Base-by-base conservation (phyloP, 2,888 invertebrate genomes). In the Lasioglossum pauxillum region DNA sequence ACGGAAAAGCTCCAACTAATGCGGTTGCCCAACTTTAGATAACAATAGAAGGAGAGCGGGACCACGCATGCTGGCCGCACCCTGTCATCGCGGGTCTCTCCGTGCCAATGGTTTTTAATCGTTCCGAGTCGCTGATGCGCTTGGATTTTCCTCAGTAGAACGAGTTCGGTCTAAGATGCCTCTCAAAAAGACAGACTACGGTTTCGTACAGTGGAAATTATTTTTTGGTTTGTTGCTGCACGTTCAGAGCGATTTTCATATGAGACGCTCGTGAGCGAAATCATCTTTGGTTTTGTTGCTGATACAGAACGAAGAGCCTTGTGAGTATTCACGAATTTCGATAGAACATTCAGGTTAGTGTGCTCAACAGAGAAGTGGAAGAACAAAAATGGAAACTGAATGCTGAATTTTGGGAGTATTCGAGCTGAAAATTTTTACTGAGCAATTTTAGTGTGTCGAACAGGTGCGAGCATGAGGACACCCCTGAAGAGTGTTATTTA, bases 1-100 rank as follows among this genome's bases (percentile, higher is more conserved):
- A 38, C 41, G 35, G 38, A 64, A 57, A 57, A 53, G n/a, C 76
- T 84, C 85, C 80, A 80, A 84, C 80, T 60, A 83, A 27, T 76
- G 16, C 27, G 60, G 83, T 83, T 83, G 76, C 75, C 60, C 81
- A 83, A 80, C 73, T 67, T 67, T 67, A 23, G 67, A 82, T 73
- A 84, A 84, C 83, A 82, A 84, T 82, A 73, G 75, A 49, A n/a
- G 60, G 16, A 14, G 19, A 23, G 31, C 44, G 64, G 31, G n/a
- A 23, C 41, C 82, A 73, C 19, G 49, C 38, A 0, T 16, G 64
- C 23, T 73, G 82, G 73, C 46, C 72, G 16, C 72, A 35, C 75
- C 57, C 19, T 69, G 31, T 31, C 27, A 31, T 31, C 64, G 31
- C 64, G 64, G 16, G 31, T 31, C 64, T 27, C 64, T 16, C 27